phyloP scores from a whole-genome alignment of 1,140 invertebrate genomes.

The Zaprionus gabonicus region DNA sequence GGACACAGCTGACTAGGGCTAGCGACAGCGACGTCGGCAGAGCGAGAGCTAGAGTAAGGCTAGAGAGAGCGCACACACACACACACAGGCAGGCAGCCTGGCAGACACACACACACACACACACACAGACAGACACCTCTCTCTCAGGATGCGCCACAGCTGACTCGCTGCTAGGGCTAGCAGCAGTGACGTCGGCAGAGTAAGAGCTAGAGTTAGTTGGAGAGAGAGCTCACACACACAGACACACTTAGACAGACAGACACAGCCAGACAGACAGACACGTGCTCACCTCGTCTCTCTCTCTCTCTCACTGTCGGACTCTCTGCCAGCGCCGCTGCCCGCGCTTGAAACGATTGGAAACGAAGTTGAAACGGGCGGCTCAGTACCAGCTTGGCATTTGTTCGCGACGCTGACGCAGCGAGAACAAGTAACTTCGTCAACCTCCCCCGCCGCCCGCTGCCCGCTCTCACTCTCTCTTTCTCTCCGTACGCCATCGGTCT shows the following conservation, averaged over 20 bases:
- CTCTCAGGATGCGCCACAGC: slow-evolving; percentile 3
- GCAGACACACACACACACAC: too few relatives aligned
- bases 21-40: background rate
- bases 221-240: background rate
- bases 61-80: slow-evolving; percentile 14
- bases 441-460: background rate
- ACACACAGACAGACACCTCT: slow-evolving; percentile 10
- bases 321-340: background rate
- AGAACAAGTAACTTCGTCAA: slow-evolving; percentile 13
- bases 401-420: slow-evolving; percentile 60
- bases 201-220: slow-evolving; percentile 9
- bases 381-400: slow-evolving; percentile 81
- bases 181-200: background rate
- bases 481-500: slow-evolving; percentile 5
- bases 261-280: slow-evolving; percentile 9
- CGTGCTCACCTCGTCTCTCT: background rate
- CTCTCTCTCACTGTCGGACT: slow-evolving; percentile 3
- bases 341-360: slow-evolving; percentile 70
- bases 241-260: background rate
- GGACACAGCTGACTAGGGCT: slow-evolving; percentile 17
- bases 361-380: slow-evolving; percentile 65
- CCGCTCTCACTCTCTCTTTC: background rate
- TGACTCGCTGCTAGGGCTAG: background rate
- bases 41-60: slow-evolving; percentile 30
- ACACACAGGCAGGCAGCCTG: background rate